Base-by-base conservation (phyloP, 2,797 vertebrate genomes). In the Gastrophryne carolinensis region DNA sequence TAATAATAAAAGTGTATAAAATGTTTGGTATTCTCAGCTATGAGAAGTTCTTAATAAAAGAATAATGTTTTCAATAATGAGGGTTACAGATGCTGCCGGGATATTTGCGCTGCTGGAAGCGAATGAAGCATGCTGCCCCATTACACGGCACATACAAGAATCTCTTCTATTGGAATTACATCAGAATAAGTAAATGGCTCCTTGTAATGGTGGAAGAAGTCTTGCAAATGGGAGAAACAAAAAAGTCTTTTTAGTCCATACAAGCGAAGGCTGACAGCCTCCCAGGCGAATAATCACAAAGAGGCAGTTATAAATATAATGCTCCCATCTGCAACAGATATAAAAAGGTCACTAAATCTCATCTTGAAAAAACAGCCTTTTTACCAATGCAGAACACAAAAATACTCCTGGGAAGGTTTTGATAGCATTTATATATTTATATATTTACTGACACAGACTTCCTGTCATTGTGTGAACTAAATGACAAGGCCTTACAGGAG, bases 211-310 rank as follows among this genome's bases (percentile, higher is more conserved):
- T 61, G 44, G 23, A 24, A 52, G 23, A 52, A 37, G 37, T 44
- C n/a, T 74, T 9, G 27, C 52, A 66, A 68, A 30, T 15, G 50
- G 24, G 11, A 23, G 26, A 69, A 54, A 76, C 73, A 77, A 77
- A 71, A 77, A 64, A 47, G 29, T 58, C 50, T 64, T 77, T n/a
- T 71, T 77, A 70, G 13, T 39, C 34, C 17, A 53, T 53, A 44
- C 26, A 27, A 53, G 56, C 24, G 26, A 67, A 53, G 19, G 63
- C 30, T 32, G 62, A 50, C 41, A 29, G 41, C 49, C 17, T 49
- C 24, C 39, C 44, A 60, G 30, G 49, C 54, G 2, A 27, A 56
- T 21, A 77, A 6, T 30, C 30, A 77, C 74, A 77, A 77, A 70
- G 58, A 54, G 24, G 49, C 26, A 7, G 2, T 77, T 63, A 41